A percentile compares a stretch with the other conserved stretches of the same genome.
Evolutionary conservation across 2,888 invertebrate species (phyloP).

Genomic region (Perithous albicinctus): DNA sequence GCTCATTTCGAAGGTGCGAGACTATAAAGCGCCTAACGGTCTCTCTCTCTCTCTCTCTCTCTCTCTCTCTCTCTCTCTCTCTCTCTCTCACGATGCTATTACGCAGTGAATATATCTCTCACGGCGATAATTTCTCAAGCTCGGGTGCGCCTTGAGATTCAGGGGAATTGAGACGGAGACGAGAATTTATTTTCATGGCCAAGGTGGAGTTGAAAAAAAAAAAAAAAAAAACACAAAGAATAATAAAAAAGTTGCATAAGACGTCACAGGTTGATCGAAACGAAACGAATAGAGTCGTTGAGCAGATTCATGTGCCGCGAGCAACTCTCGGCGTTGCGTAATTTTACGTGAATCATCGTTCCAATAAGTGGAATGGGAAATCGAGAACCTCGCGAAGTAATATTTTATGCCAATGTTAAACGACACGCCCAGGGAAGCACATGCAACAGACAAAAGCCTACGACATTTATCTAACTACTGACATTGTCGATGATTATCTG

Average conservation of each 20-base stretch:
- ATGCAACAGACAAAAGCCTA: slow-evolving; percentile 50
- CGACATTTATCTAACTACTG: slow-evolving; percentile 39
- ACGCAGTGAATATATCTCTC: slow-evolving; percentile 10
- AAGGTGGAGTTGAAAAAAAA: slow-evolving; percentile 46
- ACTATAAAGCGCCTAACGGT: slow-evolving; percentile 53
- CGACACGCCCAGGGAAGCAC: slow-evolving; percentile 42
- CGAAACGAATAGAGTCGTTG: slow-evolving; percentile 5
- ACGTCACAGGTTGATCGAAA: slow-evolving; percentile 8
- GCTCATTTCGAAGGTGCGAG: slow-evolving; percentile 29
- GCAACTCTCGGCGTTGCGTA: slow-evolving; percentile 9
- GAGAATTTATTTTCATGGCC: slow-evolving; percentile 59
- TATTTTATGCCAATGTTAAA: slow-evolving; percentile 10
- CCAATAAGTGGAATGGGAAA: slow-evolving; percentile 1
- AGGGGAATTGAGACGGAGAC: slow-evolving; percentile 39
- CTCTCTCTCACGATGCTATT: slow-evolving; percentile 12
- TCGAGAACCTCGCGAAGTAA: slow-evolving; percentile 3
- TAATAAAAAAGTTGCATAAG: slow-evolving; percentile 11
- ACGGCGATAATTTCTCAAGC: slow-evolving; percentile 17
- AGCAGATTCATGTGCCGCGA: background rate
- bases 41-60: no score
- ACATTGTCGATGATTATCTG: background rate
- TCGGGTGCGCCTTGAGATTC: slow-evolving; percentile 14
- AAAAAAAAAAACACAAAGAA: slow-evolving; percentile 21
- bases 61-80: no score
- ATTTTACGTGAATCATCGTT: slow-evolving; percentile 33